Evolutionary conservation across 2,888 invertebrate species (phyloP).

Genomic region (Sinodicranocentrus sp.): DNA sequence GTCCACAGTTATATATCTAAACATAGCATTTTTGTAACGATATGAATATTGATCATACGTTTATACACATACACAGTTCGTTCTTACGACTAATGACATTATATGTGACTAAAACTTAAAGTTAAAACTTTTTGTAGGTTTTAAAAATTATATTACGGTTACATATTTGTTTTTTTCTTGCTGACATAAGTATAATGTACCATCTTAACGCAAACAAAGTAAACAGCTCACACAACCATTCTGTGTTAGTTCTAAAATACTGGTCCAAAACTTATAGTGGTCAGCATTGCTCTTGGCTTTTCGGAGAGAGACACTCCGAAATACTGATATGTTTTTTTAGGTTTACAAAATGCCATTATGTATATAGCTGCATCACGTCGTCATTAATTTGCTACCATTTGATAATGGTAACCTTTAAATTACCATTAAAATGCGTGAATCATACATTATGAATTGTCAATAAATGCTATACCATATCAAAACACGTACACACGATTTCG

Average conservation of each 20-base stretch:
- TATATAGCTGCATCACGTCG: constrained; percentile 55
- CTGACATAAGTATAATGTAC: neutral
- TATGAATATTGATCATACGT: no score
- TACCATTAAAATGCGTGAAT: neutral
- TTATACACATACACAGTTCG: constrained; percentile 1
- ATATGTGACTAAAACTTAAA: neutral
- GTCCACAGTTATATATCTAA: constrained; percentile 29
- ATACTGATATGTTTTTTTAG: constrained; percentile 64
- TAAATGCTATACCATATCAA: constrained; percentile 52
- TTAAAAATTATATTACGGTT: constrained; percentile 12
- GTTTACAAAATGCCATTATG: constrained; percentile 36
- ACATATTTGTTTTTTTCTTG: neutral
- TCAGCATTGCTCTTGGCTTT: constrained; percentile 59
- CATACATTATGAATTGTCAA: neutral
- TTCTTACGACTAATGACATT: constrained; percentile 22
- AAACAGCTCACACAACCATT: constrained; percentile 51
- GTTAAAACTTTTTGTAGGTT: neutral
- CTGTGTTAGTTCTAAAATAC: constrained; percentile 51
- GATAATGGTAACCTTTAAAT: neutral
- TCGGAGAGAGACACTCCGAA: constrained; percentile 34
- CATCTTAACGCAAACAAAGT: neutral
- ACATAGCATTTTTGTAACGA: no score
- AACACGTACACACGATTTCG: constrained; percentile 9
- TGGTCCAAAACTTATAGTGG: constrained; percentile 57
- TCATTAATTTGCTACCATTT: neutral